Percentiles rank a stretch among this genome's conserved stretches.
These are phyloP conservation scores for Standfussiana lucernea DNA, from an alignment of 2,888 invertebrate genomes.

Conservation along the genomic window DNA sequence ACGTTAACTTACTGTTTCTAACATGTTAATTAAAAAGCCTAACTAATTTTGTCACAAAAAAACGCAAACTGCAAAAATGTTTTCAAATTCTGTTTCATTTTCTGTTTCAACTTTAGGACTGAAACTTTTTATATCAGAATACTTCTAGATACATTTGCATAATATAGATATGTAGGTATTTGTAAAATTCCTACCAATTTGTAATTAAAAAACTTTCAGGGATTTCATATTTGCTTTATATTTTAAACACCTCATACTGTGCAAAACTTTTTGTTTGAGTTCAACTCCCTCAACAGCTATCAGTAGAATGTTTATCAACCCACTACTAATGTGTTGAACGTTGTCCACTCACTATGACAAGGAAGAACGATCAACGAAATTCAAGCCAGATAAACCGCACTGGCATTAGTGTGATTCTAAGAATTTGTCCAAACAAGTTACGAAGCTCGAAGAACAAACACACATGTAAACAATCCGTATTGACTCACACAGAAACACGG, in stretches of 20 bases:
- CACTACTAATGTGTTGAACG: constrained; percentile 44
- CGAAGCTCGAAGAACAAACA: constrained; percentile 77
- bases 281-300: constrained; percentile 26
- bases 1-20: constrained; percentile 69
- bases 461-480: constrained; percentile 71
- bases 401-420: constrained; percentile 84
- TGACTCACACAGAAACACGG: constrained; percentile 70
- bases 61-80: no score
- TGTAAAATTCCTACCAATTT: not conserved
- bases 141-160: not conserved
- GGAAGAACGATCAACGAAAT: constrained; percentile 76
- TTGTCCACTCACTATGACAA: constrained; percentile 68
- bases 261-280: not conserved
- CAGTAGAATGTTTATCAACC: constrained; percentile 43
- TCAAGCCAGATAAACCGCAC: constrained; percentile 77
- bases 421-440: constrained; percentile 88
- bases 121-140: constrained; percentile 10
- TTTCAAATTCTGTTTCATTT: no score
- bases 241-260: not conserved
- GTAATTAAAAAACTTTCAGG: constrained; percentile 21
- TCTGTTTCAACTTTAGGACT: constrained; percentile 12
- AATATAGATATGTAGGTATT: not conserved
- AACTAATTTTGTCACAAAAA: no score
- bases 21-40: constrained; percentile 68
- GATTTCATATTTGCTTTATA: not conserved